Evolutionary conservation across 2,888 invertebrate species (phyloP), one percentile per base, ranked within the genome.

Genomic region (Laothoe populi): DNA sequence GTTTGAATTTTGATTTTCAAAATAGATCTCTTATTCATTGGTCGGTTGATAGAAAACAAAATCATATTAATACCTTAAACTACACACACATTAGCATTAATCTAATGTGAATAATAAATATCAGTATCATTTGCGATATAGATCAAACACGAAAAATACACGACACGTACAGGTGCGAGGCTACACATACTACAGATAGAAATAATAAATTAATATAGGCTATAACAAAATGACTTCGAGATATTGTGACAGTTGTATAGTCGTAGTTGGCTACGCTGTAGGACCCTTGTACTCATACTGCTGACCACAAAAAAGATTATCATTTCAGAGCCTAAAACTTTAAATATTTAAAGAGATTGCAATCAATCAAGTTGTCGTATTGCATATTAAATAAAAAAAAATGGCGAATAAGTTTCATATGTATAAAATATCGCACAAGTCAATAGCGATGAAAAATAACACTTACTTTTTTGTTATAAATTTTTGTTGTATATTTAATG

Each of bases 191-290:
- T 26, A 19, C 44, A 19, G 19, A 48, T 7, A 26, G 7, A 46
- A 46, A 24, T 10, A 45, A 1, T 19, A 21, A 16, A 10, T 46
- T 48, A n/a, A 46, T 11, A 38, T 38, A 38, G 35, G 4, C 10
- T 35, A n/a, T 7, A 49, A n/a, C 3, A 26, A 31, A 53, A 53
- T 31, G 19, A 35, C 53, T 53, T 31, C 35, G 19, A 53, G 31
- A 53, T 31, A 31, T 35, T 53, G 35, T 53, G 19, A 53, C 35
- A 4, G 7, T 19, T 1, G 31, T 2, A 26, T 13, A 19, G 13
- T 38, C 11, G 38, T 10, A 10, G 13, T 1, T 38, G 3, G 13
- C 38, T 38, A 31, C 31, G 31, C 8, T 31, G 31, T 5, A 31
- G 7, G 31, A 4, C 1, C 31, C 7, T 31, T 8, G 5, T 4